Conservation (phyloP, 2,113 vertebrate genomes). For the Martes martes region DNA sequence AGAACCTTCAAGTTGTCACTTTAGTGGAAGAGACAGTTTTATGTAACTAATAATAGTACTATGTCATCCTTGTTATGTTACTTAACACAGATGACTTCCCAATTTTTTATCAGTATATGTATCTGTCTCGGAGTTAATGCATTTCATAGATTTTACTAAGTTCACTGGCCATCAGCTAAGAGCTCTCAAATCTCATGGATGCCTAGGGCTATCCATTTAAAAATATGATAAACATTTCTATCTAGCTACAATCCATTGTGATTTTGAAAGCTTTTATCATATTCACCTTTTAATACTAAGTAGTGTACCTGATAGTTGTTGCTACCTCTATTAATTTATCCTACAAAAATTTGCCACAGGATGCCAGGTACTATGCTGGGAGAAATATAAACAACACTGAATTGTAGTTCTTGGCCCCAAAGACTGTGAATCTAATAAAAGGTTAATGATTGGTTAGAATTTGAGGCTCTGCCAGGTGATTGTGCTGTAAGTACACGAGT, state of each 20-base stretch:
- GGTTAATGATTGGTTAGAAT: neutral
- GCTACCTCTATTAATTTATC: neutral
- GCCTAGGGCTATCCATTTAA: neutral
- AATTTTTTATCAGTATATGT: neutral
- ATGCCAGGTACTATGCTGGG: neutral
- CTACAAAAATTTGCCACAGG: neutral
- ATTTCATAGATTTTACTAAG: neutral
- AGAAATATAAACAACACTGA: neutral
- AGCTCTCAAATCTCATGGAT: neutral
- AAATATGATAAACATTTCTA: neutral
- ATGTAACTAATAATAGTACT: neutral
- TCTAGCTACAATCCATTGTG: neutral
- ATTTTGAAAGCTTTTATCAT: neutral
- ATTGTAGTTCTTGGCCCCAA: neutral
- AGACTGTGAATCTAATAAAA: neutral
- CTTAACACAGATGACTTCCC: neutral
- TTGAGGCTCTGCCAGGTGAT: neutral
- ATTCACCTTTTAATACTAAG: neutral
- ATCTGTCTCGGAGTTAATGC: neutral
- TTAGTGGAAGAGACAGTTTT: neutral
- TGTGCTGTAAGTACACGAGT: neutral
- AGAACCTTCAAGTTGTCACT: neutral
- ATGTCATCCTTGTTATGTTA: neutral
- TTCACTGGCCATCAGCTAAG: neutral
- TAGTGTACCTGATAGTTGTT: neutral